Percentiles rank a stretch among this genome's conserved stretches.
These are phyloP conservation scores for Hypsibius dujardini DNA, from an alignment of 1,140 invertebrate genomes.

Conservation along the genomic window DNA sequence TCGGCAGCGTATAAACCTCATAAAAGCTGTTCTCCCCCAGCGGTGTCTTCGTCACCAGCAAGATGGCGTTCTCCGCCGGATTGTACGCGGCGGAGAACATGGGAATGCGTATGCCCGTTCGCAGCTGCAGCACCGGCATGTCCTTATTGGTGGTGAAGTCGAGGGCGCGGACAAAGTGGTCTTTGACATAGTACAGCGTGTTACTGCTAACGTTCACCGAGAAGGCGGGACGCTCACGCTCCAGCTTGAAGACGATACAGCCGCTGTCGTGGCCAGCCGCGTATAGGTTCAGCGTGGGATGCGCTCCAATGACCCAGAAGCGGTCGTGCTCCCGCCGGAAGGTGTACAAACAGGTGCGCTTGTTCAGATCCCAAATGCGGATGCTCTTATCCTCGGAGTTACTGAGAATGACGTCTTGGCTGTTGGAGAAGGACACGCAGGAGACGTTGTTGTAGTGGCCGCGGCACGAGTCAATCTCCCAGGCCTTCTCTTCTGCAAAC, in stretches of 20 bases:
- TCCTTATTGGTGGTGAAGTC: slow-evolving; percentile 87
- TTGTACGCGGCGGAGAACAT: slow-evolving; percentile 75
- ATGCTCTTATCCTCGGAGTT: slow-evolving; percentile 97
- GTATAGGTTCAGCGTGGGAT: slow-evolving; percentile 55
- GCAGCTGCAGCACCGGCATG: slow-evolving; percentile 73
- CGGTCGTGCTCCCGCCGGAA: slow-evolving; percentile 85
- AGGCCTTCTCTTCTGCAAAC: slow-evolving; percentile 47
- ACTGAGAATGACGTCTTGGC: slow-evolving; percentile 86
- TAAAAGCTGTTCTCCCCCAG: slow-evolving; percentile 76
- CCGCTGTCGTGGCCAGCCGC: slow-evolving; percentile 90
- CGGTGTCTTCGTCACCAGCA: slow-evolving; percentile 54
- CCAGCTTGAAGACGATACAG: slow-evolving; percentile 59
- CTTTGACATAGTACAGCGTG: slow-evolving; percentile 87
- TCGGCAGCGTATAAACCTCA: slow-evolving; percentile 76
- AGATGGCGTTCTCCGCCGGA: slow-evolving; percentile 73
- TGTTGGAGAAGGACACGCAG: slow-evolving; percentile 87
- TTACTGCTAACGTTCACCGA: slow-evolving; percentile 83
- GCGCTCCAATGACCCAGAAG: slow-evolving; percentile 85
- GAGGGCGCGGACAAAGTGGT: slow-evolving; percentile 66
- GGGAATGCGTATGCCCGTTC: slow-evolving; percentile 51
- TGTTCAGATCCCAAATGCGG: slow-evolving; percentile 95
- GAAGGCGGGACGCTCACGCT: slow-evolving; percentile 86
- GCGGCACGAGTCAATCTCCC: slow-evolving; percentile 96
- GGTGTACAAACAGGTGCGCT: slow-evolving; percentile 84
- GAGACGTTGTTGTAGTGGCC: slow-evolving; percentile 99